phyloP scores from a whole-genome alignment of 2,113 vertebrate species.

The Scophthalmus maximus region DNA sequence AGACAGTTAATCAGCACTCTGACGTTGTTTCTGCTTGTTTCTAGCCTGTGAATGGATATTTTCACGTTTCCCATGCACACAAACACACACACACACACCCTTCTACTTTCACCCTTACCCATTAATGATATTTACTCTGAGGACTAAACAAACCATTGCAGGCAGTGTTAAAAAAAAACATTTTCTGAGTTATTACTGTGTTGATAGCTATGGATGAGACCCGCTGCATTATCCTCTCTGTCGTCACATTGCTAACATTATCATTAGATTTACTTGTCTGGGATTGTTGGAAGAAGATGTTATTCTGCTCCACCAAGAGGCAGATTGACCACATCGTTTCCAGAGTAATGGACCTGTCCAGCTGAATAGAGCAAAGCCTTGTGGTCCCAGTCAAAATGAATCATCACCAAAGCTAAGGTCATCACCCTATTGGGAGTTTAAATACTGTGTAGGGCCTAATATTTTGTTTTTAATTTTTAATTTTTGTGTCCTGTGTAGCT shows the following conservation, averaged over 20 bases:
- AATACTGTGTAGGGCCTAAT: too few relatives aligned
- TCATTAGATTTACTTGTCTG: not conserved
- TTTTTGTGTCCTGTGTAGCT: too few relatives aligned
- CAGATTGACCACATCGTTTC: constrained; percentile 6
- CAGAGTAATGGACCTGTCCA: not conserved
- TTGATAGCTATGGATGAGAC: not conserved
- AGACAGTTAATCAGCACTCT: not conserved
- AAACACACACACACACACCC: constrained; percentile 10
- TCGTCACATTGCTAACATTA: constrained; percentile 15
- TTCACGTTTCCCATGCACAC: not conserved
- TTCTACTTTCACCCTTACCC: constrained; percentile 13
- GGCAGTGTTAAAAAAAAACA: too few relatives aligned
- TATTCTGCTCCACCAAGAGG: constrained; percentile 4
- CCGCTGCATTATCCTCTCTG: not conserved
- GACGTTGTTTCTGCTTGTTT: too few relatives aligned
- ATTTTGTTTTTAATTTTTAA: too few relatives aligned
- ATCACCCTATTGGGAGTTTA: too few relatives aligned
- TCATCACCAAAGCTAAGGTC: too few relatives aligned
- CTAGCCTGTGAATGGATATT: constrained; percentile 14
- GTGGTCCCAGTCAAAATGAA: not conserved
- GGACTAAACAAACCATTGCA: constrained; percentile 13
- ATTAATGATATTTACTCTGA: constrained; percentile 10
- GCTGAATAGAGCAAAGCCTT: not conserved
- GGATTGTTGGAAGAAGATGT: not conserved
- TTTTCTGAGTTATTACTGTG: not conserved